phyloP scores from a whole-genome alignment of 1,140 invertebrate species.

The Drosophila pandora region DNA sequence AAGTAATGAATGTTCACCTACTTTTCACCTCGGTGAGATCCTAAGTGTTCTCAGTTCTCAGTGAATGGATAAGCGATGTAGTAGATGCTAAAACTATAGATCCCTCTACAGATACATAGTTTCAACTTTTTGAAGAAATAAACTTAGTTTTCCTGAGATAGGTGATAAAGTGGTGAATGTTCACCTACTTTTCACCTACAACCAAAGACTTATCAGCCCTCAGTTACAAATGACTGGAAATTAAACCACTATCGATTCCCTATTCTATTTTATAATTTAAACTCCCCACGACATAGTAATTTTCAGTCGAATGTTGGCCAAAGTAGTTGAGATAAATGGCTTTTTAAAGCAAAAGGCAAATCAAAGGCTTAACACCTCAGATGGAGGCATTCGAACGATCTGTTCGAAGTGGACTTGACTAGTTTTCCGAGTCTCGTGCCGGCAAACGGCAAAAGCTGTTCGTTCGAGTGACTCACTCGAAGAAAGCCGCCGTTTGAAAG shows the following conservation, averaged over 20 bases:
- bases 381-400: slow-evolving; percentile 11
- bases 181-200: no score
- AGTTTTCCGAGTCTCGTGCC: slow-evolving; percentile 39
- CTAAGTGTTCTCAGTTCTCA: background rate
- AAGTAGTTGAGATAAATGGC: slow-evolving; percentile 12
- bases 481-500: slow-evolving; percentile 43
- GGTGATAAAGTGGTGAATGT: no score
- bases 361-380: slow-evolving; percentile 10
- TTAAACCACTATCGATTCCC: slow-evolving; percentile 6
- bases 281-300: background rate
- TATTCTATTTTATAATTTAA: background rate
- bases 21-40: no score
- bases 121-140: no score
- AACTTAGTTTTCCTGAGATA: no score
- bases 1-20: no score
- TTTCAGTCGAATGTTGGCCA: slow-evolving; percentile 2
- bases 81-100: no score
- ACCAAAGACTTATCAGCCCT: no score
- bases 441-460: slow-evolving; percentile 27
- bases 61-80: slow-evolving; percentile 1
- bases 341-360: slow-evolving; percentile 19
- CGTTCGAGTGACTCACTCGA: slow-evolving; percentile 29
- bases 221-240: slow-evolving; percentile 15
- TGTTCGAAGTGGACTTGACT: slow-evolving; percentile 18
- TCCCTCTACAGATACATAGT: no score